A percentile compares a stretch with the other conserved stretches of the same genome.
Evolutionary conservation across 2,797 vertebrate species (phyloP).

Genomic region (Nannoperca obscura): DNA sequence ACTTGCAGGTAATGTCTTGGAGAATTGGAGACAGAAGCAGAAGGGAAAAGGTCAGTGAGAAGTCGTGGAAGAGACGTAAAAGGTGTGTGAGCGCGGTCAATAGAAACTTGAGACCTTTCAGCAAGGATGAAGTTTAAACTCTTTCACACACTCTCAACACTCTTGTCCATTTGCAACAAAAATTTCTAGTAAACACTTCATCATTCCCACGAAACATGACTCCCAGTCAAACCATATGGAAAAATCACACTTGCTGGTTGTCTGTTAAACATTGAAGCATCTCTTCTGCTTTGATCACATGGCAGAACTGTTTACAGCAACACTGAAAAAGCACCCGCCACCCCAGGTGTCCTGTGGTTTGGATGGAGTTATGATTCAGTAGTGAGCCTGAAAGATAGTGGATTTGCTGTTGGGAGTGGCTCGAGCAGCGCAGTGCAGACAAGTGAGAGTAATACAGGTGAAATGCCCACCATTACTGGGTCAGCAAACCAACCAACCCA

Average conservation of each 20-base stretch:
- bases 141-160: background rate
- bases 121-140: background rate
- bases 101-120: conserved; percentile 35
- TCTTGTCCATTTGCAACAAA: conserved; percentile 2
- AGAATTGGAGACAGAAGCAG: conserved; percentile 4
- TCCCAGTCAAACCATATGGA: conserved; percentile 16
- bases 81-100: conserved; percentile 1
- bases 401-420: conserved; percentile 20
- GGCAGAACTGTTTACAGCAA: conserved; percentile 51
- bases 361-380: conserved; percentile 48
- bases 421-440: conserved; percentile 33
- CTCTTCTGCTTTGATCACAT: conserved; percentile 54
- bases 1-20: conserved; percentile 35
- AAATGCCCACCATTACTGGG: conserved; percentile 50
- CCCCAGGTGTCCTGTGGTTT: conserved; percentile 39
- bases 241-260: conserved; percentile 18
- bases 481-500: conserved; percentile 49
- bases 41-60: conserved; percentile 45
- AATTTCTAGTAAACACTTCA: conserved; percentile 20
- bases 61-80: conserved; percentile 17
- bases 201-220: conserved; percentile 18
- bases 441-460: conserved; percentile 64
- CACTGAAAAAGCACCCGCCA: conserved; percentile 16
- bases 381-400: conserved; percentile 31
- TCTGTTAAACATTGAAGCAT: conserved; percentile 21